A percentile compares a stretch with the other conserved stretches of the same genome.
Conservation (phyloP, 2,797 vertebrate genomes). For the Siniperca scherzeri region DNA sequence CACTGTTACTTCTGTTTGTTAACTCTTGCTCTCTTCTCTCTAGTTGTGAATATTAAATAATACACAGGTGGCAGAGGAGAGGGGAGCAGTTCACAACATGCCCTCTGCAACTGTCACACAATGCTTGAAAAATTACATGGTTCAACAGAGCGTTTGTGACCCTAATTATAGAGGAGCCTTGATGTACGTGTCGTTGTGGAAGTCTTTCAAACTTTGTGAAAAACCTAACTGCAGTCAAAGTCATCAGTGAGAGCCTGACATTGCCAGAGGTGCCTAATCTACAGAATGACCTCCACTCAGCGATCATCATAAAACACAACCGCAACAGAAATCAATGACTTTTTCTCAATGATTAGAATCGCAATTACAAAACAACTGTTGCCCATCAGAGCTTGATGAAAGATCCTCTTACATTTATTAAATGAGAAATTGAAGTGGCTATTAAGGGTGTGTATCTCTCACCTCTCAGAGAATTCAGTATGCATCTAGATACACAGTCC, state of each 20-base stretch:
- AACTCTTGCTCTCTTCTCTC: background rate
- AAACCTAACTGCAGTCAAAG: conserved; percentile 41
- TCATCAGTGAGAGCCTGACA: conserved; percentile 21
- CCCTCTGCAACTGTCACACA: conserved; percentile 68
- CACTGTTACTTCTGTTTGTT: conserved; percentile 6
- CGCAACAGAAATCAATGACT: background rate
- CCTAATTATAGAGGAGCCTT: conserved; percentile 61
- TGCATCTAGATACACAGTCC: background rate
- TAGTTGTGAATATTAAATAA: conserved; percentile 52
- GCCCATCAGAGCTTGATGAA: background rate
- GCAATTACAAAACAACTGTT: background rate
- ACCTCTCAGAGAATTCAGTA: background rate
- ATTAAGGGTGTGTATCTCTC: background rate
- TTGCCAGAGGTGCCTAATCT: conserved; percentile 26
- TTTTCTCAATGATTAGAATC: background rate
- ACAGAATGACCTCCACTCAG: conserved; percentile 7
- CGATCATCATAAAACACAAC: background rate
- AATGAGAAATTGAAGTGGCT: background rate
- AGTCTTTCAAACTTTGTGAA: conserved; percentile 68
- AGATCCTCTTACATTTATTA: background rate
- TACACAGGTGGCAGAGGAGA: conserved; percentile 34
- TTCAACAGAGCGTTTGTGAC: conserved; percentile 67
- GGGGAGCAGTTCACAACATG: conserved; percentile 19
- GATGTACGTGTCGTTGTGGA: conserved; percentile 44
- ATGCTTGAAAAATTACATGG: conserved; percentile 65